Evolutionary conservation across 2,113 vertebrate genomes (phyloP), one percentile per base, ranked within the genome.

Genomic region (Cebus imitator): DNA sequence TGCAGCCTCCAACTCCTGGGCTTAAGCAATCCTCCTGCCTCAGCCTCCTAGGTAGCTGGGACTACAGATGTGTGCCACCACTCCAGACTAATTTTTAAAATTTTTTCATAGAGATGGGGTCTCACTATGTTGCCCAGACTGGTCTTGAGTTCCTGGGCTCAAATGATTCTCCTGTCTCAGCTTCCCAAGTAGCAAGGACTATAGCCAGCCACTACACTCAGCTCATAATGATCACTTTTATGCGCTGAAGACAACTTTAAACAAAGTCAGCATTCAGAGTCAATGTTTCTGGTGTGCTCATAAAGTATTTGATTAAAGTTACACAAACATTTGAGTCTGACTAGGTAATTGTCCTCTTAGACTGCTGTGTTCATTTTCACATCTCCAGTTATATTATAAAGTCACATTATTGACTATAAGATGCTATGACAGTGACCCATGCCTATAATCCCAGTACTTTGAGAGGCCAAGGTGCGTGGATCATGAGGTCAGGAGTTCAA

Each of bases 351-450:
- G 6, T 21, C 68, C 16, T 95, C 87, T 83, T 73, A 76, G 43
- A 37, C 45, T 64, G 30, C 75, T 72, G 7, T 84, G 81, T 40
- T 94, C 68, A 55, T 97, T 93, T 97, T 72, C 95, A 52, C 68
- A 8, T 23, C 32, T n/a, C 30, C 37, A 52, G 45, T 87, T 83
- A 45, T 16, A 11, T 95, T 72, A 37, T 58, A 94, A 96, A 98
- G 70, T 32, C 40, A 48, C 0, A 0, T 45, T 89, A 48, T 97
- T 96, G 93, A 84, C 94, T 89, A 55, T 86, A 68, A 94, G 80
- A 66, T 84, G 17, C 64, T 95, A 52, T 72, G 4, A 64, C 27
- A 25, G 61, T 64, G 27, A 25, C 27, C 32, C 5, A 32, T 30
- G 30, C 27, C 27, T 64, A 30, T 64, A 64, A 64, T 32, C 61